Evolutionary conservation across 2,797 vertebrate species (phyloP).

Genomic region (Brachyrhaphis roseni): DNA sequence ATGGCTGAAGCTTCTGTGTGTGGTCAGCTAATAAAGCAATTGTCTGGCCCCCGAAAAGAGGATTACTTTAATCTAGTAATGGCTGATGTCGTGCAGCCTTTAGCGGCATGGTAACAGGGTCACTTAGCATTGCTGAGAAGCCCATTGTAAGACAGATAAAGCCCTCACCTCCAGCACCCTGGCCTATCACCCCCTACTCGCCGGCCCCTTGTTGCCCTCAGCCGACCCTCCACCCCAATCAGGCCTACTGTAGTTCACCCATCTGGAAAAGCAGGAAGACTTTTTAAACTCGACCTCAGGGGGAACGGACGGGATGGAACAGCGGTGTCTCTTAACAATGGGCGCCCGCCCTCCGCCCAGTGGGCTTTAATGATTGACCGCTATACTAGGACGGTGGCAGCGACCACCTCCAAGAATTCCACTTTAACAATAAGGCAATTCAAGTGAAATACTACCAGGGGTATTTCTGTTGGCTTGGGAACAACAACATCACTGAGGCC

Average conservation of each 20-base stretch:
- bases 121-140: conserved; percentile 52
- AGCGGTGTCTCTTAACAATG: conserved; percentile 30
- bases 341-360: not conserved
- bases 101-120: conserved; percentile 65
- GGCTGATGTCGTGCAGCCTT: conserved; percentile 64
- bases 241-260: conserved; percentile 65
- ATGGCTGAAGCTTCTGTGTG: conserved; percentile 76
- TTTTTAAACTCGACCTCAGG: conserved; percentile 40
- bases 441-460: conserved; percentile 30
- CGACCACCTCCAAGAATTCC: conserved; percentile 30
- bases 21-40: conserved; percentile 83
- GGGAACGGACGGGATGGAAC: not conserved
- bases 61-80: conserved; percentile 87
- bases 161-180: not conserved
- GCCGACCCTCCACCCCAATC: conserved; percentile 51
- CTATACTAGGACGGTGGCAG: conserved; percentile 18
- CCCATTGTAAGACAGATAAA: conserved; percentile 57
- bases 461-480: conserved; percentile 7
- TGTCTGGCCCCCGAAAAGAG: conserved; percentile 80
- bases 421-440: conserved; percentile 47
- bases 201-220: conserved; percentile 42
- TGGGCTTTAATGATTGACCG: conserved; percentile 49
- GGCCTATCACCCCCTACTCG: not conserved
- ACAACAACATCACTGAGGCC: not conserved
- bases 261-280: conserved; percentile 65